phyloP scores from a whole-genome alignment of 2,888 invertebrate genomes.

The Tuberolachnus salignus region DNA sequence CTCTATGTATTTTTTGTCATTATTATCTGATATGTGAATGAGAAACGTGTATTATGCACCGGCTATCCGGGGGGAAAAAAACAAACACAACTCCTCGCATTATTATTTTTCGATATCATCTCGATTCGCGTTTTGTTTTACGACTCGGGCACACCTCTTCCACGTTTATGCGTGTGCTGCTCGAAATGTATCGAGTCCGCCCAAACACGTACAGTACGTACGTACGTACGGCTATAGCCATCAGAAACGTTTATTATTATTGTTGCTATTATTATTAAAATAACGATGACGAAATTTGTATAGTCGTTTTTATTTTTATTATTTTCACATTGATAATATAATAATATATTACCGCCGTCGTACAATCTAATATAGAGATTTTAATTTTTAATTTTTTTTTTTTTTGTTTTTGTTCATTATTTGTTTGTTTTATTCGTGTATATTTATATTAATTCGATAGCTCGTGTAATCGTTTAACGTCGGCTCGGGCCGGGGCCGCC shows the following conservation, averaged over 20 bases:
- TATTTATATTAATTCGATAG: neutral
- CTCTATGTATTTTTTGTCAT: slow-evolving; percentile 33
- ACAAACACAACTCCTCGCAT: slow-evolving; percentile 49
- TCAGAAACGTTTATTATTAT: slow-evolving; percentile 21
- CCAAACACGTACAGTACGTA: slow-evolving; percentile 29
- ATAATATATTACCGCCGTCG: slow-evolving; percentile 17
- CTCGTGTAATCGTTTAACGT: slow-evolving; percentile 13
- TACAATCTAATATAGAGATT: neutral
- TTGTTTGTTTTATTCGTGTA: slow-evolving; percentile 19
- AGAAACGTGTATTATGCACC: slow-evolving; percentile 1
- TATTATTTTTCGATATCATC: slow-evolving; percentile 54
- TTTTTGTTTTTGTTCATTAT: neutral
- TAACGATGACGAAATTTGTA: slow-evolving; percentile 21
- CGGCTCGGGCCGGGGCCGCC: neutral
- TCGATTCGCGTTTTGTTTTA: slow-evolving; percentile 53
- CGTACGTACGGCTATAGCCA: neutral
- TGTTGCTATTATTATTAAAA: slow-evolving; percentile 20
- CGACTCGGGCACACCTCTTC: slow-evolving; percentile 49
- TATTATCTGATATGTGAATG: slow-evolving; percentile 48
- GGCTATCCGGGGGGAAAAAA: slow-evolving; percentile 15
- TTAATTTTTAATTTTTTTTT: too few relatives aligned
- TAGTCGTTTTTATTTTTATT: slow-evolving; percentile 8
- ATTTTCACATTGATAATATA: slow-evolving; percentile 13
- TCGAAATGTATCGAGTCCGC: slow-evolving; percentile 45
- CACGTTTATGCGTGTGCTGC: slow-evolving; percentile 45